These are phyloP conservation scores for Lerista edwardsae DNA, from an alignment of 2,797 vertebrate genomes.

Conservation along the genomic window DNA sequence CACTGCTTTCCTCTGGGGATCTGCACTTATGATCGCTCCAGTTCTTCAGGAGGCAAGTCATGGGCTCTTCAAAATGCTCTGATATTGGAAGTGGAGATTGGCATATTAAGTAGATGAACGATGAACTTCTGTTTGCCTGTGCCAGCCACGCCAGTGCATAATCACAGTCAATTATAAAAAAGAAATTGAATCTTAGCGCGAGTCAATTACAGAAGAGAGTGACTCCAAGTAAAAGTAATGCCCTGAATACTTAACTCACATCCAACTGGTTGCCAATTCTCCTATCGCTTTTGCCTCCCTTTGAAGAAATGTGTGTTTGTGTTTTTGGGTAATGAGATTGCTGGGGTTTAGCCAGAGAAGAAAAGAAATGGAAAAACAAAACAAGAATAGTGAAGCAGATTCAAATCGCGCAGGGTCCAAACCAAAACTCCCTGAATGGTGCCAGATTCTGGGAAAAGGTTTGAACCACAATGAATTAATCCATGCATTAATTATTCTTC, in stretches of 20 bases:
- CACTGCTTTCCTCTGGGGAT: slow-evolving; percentile 69
- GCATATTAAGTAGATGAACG: slow-evolving; percentile 22
- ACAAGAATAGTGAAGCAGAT: neutral
- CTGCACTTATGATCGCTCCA: slow-evolving; percentile 65
- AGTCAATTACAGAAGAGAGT: neutral
- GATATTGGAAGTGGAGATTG: slow-evolving; percentile 12
- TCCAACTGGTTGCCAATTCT: neutral
- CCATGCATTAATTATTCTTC: slow-evolving; percentile 1
- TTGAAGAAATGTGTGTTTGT: slow-evolving; percentile 33
- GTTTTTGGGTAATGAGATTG: slow-evolving; percentile 19
- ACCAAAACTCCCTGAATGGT: neutral
- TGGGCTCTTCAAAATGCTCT: slow-evolving; percentile 50
- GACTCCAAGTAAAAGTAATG: neutral
- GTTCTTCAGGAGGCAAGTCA: slow-evolving; percentile 69
- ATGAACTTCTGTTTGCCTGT: slow-evolving; percentile 11
- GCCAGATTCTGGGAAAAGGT: neutral
- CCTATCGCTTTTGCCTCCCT: slow-evolving; percentile 34
- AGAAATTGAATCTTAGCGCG: neutral
- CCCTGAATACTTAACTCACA: neutral
- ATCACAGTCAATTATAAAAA: neutral
- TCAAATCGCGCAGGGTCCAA: neutral
- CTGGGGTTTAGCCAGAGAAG: neutral
- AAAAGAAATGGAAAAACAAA: neutral
- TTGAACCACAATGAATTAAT: neutral
- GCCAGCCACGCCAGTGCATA: neutral